Percentiles rank a stretch among this genome's conserved stretches.
phyloP scores from a whole-genome alignment of 2,888 invertebrate genomes.

The Agriopis aurantiaria region DNA sequence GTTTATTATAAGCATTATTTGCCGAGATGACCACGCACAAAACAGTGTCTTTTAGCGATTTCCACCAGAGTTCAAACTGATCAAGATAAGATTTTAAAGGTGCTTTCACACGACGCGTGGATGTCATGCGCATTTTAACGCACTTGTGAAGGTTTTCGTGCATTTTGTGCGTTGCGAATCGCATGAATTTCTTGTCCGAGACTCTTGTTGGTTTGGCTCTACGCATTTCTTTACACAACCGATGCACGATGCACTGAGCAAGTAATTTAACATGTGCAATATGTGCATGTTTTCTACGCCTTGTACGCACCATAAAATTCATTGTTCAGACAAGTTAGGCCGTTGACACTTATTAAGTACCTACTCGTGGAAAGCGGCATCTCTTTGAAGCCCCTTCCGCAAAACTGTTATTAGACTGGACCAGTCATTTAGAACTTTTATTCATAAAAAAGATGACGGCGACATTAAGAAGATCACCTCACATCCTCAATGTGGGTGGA shows the following conservation, averaged over 20 bases:
- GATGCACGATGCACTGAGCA: background rate
- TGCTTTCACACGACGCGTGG: background rate
- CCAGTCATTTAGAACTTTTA: slow-evolving; percentile 30
- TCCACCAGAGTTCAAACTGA: background rate
- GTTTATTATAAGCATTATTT: too few species aligned
- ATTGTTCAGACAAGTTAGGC: background rate
- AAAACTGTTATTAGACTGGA: slow-evolving; percentile 25
- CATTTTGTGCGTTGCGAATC: background rate
- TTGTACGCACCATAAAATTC: background rate
- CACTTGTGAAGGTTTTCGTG: background rate
- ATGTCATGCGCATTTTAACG: background rate
- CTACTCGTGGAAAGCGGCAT: slow-evolving; percentile 15
- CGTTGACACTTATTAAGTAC: background rate
- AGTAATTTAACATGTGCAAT: background rate
- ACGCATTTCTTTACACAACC: too few species aligned
- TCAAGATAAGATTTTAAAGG: background rate
- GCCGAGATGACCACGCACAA: too few species aligned
- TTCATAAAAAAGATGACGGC: slow-evolving; percentile 34
- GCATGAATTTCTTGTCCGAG: background rate
- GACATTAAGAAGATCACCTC: slow-evolving; percentile 38
- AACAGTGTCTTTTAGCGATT: too few species aligned
- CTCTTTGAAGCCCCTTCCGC: slow-evolving; percentile 29
- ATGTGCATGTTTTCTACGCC: background rate
- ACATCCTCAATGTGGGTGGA: slow-evolving; percentile 52
- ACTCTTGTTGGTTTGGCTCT: too few species aligned